These are phyloP conservation scores for Brachymystax lenok DNA, from an alignment of 2,797 vertebrate genomes.

Conservation along the genomic window DNA sequence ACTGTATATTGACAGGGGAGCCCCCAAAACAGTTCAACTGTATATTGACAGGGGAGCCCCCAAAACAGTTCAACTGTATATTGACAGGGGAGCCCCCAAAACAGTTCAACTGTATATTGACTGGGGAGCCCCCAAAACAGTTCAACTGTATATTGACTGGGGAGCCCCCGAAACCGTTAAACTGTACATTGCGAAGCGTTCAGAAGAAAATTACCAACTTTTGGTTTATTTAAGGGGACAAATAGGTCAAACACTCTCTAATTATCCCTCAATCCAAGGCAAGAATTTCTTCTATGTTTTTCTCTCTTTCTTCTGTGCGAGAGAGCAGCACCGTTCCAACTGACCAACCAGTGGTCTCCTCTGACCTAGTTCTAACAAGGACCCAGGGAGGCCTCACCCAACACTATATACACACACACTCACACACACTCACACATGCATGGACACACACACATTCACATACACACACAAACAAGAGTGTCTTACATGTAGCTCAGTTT, in stretches of 20 bases:
- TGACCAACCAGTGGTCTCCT: constrained; percentile 68
- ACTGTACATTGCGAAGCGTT: constrained; percentile 35
- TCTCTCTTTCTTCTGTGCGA: constrained; percentile 41
- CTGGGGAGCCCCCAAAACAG: no score
- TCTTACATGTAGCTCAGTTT: no score
- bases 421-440: constrained; percentile 11
- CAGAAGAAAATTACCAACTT: constrained; percentile 52
- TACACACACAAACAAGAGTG: no score
- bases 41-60: no score
- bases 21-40: no score
- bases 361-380: constrained; percentile 74
- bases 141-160: no score
- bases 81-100: not conserved
- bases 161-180: not conserved
- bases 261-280: constrained; percentile 52
- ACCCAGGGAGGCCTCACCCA: constrained; percentile 55
- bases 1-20: constrained; percentile 8
- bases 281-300: no score
- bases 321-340: constrained; percentile 69
- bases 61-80: no score
- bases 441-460: not conserved
- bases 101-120: constrained; percentile 16
- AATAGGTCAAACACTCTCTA: constrained; percentile 70
- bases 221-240: constrained; percentile 67
- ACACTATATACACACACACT: not conserved